A percentile compares a stretch with the other conserved stretches of the same genome.
Conservation (phyloP, 2,113 vertebrate genomes). For the Leucoraja erinaceus region DNA sequence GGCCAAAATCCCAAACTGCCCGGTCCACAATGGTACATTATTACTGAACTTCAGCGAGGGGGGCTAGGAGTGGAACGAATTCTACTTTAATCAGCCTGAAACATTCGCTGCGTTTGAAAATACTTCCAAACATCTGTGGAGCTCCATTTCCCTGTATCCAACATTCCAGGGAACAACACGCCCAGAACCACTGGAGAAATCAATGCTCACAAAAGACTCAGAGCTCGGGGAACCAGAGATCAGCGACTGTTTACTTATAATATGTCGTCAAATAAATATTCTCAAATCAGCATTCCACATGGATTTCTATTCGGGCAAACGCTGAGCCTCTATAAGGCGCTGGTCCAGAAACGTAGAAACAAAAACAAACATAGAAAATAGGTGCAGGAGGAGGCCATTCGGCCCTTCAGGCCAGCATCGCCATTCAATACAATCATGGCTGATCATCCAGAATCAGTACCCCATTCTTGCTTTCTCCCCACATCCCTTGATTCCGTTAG, state of each 20-base stretch:
- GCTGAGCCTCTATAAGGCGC: no score
- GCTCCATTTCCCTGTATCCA: background rate
- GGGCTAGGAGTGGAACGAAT: constrained; percentile 7
- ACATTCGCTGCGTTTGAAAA: background rate
- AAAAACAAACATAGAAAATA: no score
- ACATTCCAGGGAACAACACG: background rate
- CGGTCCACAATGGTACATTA: background rate
- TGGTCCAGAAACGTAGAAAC: no score
- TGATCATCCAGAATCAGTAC: no score
- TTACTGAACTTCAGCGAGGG: background rate
- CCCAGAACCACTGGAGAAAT: constrained; percentile 3
- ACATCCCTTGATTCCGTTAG: no score
- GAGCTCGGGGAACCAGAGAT: background rate
- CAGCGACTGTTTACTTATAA: constrained; percentile 17
- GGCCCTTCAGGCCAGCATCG: no score
- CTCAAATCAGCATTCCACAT: background rate
- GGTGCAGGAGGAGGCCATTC: no score
- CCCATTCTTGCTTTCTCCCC: no score
- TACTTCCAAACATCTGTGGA: background rate
- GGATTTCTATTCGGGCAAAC: background rate
- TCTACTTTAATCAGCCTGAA: background rate
- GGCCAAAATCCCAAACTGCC: background rate
- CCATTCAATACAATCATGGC: no score
- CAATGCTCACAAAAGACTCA: background rate
- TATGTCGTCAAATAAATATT: constrained; percentile 26